Percentiles rank a stretch among this genome's conserved stretches.
Evolutionary conservation across 1,140 invertebrate genomes (phyloP).

Genomic region (Hyles euphorbiae): DNA sequence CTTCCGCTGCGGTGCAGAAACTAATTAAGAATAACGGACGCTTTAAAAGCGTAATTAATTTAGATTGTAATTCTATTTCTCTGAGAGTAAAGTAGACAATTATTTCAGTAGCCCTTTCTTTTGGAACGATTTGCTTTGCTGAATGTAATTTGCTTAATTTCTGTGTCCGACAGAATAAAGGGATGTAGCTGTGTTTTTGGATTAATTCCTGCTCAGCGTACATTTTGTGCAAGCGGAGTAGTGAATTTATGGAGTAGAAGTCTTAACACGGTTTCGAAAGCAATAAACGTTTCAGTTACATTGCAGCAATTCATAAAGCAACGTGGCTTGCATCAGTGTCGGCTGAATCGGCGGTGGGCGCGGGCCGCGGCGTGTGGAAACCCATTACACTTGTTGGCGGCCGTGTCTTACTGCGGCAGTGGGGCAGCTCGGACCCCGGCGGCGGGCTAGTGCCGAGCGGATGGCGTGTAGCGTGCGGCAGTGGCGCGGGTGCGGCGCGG

Average conservation of each 20-base stretch:
- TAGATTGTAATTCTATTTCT: conserved; percentile 76
- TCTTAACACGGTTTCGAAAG: conserved; percentile 19
- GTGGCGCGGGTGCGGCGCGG: too few species aligned
- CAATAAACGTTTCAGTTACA: conserved; percentile 15
- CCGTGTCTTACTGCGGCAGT: conserved; percentile 12
- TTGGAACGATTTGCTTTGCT: conserved; percentile 68
- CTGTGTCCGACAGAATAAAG: conserved; percentile 56
- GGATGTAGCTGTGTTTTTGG: conserved; percentile 31
- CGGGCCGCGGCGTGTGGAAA: conserved; percentile 34
- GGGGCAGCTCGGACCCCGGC: too few species aligned
- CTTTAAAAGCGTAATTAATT: conserved; percentile 76
- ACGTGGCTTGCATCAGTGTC: conserved; percentile 12
- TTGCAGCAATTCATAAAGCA: conserved; percentile 17
- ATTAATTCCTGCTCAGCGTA: too few species aligned
- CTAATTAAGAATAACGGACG: conserved; percentile 76
- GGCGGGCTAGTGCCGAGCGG: too few species aligned
- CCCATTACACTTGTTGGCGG: conserved; percentile 43
- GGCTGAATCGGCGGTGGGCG: not conserved
- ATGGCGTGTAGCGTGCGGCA: too few species aligned
- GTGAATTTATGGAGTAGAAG: too few species aligned
- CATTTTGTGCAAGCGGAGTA: conserved; percentile 14
- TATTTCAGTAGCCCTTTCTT: conserved; percentile 74
- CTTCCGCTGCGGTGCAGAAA: conserved; percentile 75
- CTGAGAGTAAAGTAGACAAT: conserved; percentile 72
- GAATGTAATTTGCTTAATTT: conserved; percentile 71